phyloP scores from a whole-genome alignment of 2,888 invertebrate genomes.

The Drosophila neonasuta region DNA sequence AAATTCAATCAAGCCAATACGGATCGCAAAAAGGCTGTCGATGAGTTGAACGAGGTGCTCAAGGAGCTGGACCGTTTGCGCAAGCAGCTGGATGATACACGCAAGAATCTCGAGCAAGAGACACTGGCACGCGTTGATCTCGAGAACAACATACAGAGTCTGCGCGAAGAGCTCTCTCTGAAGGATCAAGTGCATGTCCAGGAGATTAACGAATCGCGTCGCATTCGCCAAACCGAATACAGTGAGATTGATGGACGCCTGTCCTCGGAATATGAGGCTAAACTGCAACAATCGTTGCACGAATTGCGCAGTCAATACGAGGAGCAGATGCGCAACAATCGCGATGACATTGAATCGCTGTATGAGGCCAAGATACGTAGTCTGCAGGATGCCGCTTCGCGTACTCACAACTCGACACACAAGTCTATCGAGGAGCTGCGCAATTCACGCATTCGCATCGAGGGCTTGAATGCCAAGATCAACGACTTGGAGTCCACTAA shows the following conservation, averaged over 20 bases:
- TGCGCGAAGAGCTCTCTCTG: slow-evolving; percentile 95
- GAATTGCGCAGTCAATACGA: slow-evolving; percentile 97
- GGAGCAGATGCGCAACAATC: slow-evolving; percentile 92
- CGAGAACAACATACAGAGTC: slow-evolving; percentile 94
- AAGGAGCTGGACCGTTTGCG: slow-evolving; percentile 90
- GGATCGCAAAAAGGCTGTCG: slow-evolving; percentile 90
- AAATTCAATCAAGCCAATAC: slow-evolving; percentile 89
- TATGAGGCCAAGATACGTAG: slow-evolving; percentile 87
- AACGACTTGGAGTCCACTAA: slow-evolving; percentile 90
- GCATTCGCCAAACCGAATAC: slow-evolving; percentile 92
- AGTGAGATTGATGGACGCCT: slow-evolving; percentile 96
- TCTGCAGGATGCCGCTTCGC: slow-evolving; percentile 87
- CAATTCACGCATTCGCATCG: slow-evolving; percentile 89
- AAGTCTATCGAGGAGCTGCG: slow-evolving; percentile 91
- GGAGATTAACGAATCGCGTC: slow-evolving; percentile 93
- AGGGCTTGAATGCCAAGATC: slow-evolving; percentile 88
- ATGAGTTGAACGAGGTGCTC: slow-evolving; percentile 89
- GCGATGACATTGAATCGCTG: slow-evolving; percentile 93
- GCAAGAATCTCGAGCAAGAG: slow-evolving; percentile 96
- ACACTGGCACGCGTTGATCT: slow-evolving; percentile 95
- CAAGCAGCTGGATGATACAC: slow-evolving; percentile 90
- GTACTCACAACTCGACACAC: slow-evolving; percentile 87
- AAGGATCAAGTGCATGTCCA: slow-evolving; percentile 93
- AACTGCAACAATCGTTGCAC: slow-evolving; percentile 93
- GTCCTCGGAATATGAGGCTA: slow-evolving; percentile 95